Base-by-base conservation (phyloP, 2,888 invertebrate species). In the Synergus laeviventris region DNA sequence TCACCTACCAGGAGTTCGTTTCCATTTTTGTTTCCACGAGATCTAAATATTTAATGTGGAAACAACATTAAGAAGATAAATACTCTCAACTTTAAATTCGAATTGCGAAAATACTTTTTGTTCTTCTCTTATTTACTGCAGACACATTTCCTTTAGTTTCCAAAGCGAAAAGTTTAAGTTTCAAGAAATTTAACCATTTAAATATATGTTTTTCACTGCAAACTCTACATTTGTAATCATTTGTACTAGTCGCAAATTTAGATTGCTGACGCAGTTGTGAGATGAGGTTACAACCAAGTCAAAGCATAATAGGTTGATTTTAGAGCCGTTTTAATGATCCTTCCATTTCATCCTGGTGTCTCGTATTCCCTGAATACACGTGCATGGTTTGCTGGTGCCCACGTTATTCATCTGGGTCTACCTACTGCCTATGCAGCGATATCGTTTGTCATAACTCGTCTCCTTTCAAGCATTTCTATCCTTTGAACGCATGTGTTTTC, bases 1-100 rank as follows among this genome's bases (percentile, higher is more conserved):
- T 85, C 76, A 83, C 79, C 79, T 79, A 45, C 59, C 31, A 75
- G 75, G 62, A 74, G 75, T 76, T 78, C 16, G 66, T 49, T 70
- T 49, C 16, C 70, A 70, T 70, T 24, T 42, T 45, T 45, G 64
- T 70, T 49, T 70, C 49, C n/a, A 9, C 12, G 4, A 56, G 49
- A 45, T 70, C 31, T 49, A 2, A 70, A 70, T 49, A 31, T 49
- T 70, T 70, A 36, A 70, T 70, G 2, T 9, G 9, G 24, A 66
- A 66, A 66, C 11, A 7, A 24, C 9, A 66, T 54, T 54, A n/a
- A 3, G 8, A 49, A 49, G 21, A 64, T 21, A 21, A 56, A 21
- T 21, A 56, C 21, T 12, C 56, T 2, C 11, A 11, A 21, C 21
- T 56, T 56, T 21, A 56, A 54, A 56, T 56, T 21, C 21, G 12